Conservation (phyloP, 2,797 vertebrate genomes). For the Lophotriccus pileatus region DNA sequence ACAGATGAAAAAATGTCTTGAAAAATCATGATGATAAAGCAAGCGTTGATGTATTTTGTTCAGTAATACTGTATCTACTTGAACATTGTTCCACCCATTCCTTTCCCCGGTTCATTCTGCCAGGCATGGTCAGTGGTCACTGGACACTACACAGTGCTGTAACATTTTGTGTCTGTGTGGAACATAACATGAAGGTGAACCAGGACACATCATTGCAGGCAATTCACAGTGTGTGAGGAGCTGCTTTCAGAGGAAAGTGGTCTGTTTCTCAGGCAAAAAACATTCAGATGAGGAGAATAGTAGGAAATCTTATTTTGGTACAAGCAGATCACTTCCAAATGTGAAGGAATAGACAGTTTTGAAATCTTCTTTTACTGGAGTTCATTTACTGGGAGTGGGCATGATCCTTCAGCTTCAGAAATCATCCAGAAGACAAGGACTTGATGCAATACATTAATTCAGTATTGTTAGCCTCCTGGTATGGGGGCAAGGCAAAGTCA, state of each 20-base stretch:
- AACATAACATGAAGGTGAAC: neutral
- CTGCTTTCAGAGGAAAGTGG: neutral
- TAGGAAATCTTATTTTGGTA: neutral
- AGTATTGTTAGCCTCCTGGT: neutral
- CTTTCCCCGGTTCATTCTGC: neutral
- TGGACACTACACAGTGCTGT: neutral
- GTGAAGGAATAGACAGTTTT: neutral
- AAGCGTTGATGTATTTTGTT: neutral
- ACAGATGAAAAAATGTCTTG: neutral
- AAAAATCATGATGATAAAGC: neutral
- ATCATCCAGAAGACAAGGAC: neutral
- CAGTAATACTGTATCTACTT: neutral
- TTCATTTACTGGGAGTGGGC: neutral
- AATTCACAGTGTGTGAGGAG: neutral
- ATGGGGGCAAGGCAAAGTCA: neutral
- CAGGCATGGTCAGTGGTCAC: neutral
- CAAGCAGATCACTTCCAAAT: neutral
- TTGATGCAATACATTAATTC: neutral
- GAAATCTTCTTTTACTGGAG: neutral
- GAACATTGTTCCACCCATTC: neutral
- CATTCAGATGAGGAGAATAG: neutral
- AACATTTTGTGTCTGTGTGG: neutral
- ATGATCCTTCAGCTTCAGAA: neutral
- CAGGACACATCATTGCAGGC: neutral
- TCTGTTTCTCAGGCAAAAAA: neutral